These are phyloP conservation scores for Chrysotoxum bicinctum DNA, from an alignment of 2,888 invertebrate species.

Conservation along the genomic window DNA sequence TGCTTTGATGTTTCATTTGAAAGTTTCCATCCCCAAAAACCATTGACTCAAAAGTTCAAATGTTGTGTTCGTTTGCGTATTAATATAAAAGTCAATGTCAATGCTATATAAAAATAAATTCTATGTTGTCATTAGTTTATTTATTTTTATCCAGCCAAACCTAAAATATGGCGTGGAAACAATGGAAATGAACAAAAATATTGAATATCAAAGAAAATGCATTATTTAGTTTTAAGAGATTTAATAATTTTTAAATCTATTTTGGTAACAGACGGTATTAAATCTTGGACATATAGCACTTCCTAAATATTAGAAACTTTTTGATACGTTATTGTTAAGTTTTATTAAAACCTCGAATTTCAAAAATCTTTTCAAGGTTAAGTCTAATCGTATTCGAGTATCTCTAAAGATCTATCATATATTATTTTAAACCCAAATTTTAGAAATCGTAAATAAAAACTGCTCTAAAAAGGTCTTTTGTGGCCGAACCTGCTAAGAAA, in stretches of 20 bases:
- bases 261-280: neutral
- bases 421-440: too few relatives aligned
- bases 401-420: too few relatives aligned
- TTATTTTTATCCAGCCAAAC: neutral
- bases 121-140: constrained; percentile 4
- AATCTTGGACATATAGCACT: too few relatives aligned
- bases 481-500: too few relatives aligned
- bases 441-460: too few relatives aligned
- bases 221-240: neutral
- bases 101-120: constrained; percentile 27
- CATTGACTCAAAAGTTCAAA: neutral
- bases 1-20: neutral
- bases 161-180: neutral
- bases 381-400: too few relatives aligned
- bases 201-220: neutral
- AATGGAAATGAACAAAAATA: neutral
- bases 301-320: too few relatives aligned
- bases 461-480: too few relatives aligned
- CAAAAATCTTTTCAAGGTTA: too few relatives aligned
- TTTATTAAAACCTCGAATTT: too few relatives aligned
- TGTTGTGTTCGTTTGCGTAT: neutral
- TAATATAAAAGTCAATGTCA: constrained; percentile 31
- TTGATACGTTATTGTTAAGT: too few relatives aligned
- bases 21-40: neutral
- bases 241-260: neutral